Base-by-base conservation (phyloP, 92 coral and sea anemone genomes). In the Muricea muricata region DNA sequence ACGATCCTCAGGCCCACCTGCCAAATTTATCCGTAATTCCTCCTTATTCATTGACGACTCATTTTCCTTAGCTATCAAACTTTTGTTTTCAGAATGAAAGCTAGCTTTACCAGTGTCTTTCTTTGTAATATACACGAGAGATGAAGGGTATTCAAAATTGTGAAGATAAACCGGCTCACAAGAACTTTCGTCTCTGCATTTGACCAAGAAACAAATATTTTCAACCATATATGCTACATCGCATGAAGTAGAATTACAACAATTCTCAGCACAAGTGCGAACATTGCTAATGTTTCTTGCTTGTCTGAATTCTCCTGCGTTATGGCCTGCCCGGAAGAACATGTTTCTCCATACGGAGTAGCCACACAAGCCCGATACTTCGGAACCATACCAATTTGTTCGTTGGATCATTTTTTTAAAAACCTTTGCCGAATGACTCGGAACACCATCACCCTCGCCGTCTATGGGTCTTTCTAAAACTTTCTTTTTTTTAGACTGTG, bases 151-250 rank as follows among this genome's bases (percentile, higher is more conserved):
- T 45, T 69, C 72, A 0, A 83, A 57, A 7, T 31, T 75, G 6
- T 39, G 78, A 20, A 84, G 55, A 15, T 87, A 77, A 11, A 81
- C 81, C 6, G 96, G 91, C 26, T 75, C 75, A 46, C 96, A 92
- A 13, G 87, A 75, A 81, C 76, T 57, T 18, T 56, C 37, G 37
- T 83, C 86, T 28, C 85, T 80, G 85, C 96, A 92, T 54, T 75
- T 86, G 7, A 92, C 96, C 46, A 88, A 82, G 54, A 87, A 92
- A 60, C 96, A 92, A 17, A 76, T 80, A 50, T 81, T 57, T n/a
- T 81, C 88, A 65, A 92, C 48, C 78, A 90, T 78, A 24, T 87
- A 89, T 9, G 91, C 91, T 13, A 90, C 90, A 80, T 92, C 89
- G 47, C 96, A 92, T 74, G 65, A 23, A 0, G 17, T 48, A 42